A percentile compares a stretch with the other conserved stretches of the same genome.
phyloP scores from a whole-genome alignment of 2,113 vertebrate species.

The Rhabdomys dilectus region DNA sequence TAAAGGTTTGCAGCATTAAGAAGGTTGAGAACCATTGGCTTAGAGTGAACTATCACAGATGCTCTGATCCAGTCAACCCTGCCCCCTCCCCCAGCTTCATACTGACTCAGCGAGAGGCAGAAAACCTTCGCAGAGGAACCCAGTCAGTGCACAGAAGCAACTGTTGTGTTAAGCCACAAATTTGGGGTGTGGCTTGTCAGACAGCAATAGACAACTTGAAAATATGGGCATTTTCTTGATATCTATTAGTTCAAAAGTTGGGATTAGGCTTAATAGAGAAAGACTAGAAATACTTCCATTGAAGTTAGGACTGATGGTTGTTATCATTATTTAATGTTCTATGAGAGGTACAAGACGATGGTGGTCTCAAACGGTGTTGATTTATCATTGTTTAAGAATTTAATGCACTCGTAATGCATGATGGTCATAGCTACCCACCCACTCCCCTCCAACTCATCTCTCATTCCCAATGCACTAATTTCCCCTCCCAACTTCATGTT shows the following conservation, averaged over 20 bases:
- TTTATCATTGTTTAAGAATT: not conserved
- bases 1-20: not conserved
- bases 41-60: not conserved
- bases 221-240: not conserved
- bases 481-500: not conserved
- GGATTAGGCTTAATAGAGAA: not conserved
- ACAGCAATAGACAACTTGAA: not conserved
- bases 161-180: not conserved
- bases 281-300: not conserved
- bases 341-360: not conserved
- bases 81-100: not conserved
- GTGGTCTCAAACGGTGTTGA: too few species aligned
- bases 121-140: not conserved
- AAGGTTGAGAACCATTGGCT: not conserved
- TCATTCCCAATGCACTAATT: not conserved
- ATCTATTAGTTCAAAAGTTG: not conserved
- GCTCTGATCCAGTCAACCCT: not conserved
- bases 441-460: not conserved
- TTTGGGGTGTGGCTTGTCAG: not conserved
- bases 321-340: conserved; percentile 3
- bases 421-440: not conserved
- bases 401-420: not conserved
- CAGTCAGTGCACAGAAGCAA: not conserved
- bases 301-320: not conserved
- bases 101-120: not conserved